Base-by-base conservation (phyloP, 2,888 invertebrate species). In the Microchrysa polita region DNA sequence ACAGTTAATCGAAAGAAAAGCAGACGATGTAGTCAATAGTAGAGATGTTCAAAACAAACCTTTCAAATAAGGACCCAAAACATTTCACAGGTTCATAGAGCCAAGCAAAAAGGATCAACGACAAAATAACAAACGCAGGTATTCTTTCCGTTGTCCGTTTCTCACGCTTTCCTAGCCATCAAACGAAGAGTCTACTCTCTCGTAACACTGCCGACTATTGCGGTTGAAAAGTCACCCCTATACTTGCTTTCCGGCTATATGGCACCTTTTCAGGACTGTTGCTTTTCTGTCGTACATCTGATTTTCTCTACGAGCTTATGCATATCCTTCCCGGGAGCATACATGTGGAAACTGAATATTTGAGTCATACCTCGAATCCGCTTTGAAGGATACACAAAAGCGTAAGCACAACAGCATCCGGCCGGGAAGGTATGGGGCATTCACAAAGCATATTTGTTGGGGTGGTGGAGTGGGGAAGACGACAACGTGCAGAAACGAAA, bases 241-340 rank as follows among this genome's bases (percentile, higher is more conserved):
- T n/a, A 42, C 40, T 69, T 40, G 55, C 69, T 52, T 67, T 67
- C 53, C 53, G 67, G 67, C 55, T 23, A 14, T 16, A 40, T 55
- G 69, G 57, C 55, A 55, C 57, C 57, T 69, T 69, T 55, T 69
- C 14, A 23, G 20, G 48, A 52, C 55, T 55, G 69, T 69, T 69
- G 55, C 55, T 69, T 69, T 69, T 42, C 57, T 23, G 57, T 69
- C 55, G 57, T 16, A 52, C 52, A 44, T 20, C 10, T n/a, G 48
- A 16, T 40, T 40, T 72, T 48, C 59, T 57, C 60, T 72, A 59
- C 34, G 59, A 60, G 59, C 60, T 73, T 75, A 75, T 75, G 75
- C 75, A 75, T 75, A 75, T 75, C 75, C 72, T 67, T 67, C 55
- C 16, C 16, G 23, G 60, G 57, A 69, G 42, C 69, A 40, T 27